Conservation (phyloP, 2,113 vertebrate genomes). For the Ploceus nigricollis region DNA sequence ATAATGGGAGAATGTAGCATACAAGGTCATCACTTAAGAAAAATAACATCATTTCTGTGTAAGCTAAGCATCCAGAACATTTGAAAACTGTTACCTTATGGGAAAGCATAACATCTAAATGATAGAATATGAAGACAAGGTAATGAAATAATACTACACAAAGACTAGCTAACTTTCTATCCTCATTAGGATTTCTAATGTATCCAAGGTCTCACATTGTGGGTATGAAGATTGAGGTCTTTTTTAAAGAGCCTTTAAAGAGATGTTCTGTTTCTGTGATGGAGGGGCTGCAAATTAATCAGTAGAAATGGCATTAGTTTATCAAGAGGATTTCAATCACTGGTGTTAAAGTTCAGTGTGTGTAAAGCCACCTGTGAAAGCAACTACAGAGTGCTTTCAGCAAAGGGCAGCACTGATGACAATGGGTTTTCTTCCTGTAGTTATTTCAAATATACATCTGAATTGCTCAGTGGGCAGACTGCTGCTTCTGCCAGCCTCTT, state of each 20-base stretch:
- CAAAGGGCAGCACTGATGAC: neutral
- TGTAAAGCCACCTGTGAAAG: neutral
- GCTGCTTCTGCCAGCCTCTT: neutral
- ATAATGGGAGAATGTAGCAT: neutral
- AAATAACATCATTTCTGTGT: neutral
- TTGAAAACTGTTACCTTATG: neutral
- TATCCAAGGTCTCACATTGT: neutral
- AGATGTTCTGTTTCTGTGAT: neutral
- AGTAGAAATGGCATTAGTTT: neutral
- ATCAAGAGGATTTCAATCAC: neutral
- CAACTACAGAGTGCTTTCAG: neutral
- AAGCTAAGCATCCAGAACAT: neutral
- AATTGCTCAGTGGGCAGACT: neutral
- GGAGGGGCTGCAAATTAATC: neutral
- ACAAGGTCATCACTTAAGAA: neutral
- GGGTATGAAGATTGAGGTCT: neutral
- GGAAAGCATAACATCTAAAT: neutral
- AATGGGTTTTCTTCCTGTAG: neutral
- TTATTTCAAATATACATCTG: neutral
- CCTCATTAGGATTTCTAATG: neutral
- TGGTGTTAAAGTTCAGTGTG: neutral
- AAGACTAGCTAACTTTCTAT: neutral
- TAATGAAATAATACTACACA: neutral
- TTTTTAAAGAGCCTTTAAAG: neutral
- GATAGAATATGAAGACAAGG: neutral